These are phyloP conservation scores for Cotesia glomerata DNA, from an alignment of 1,140 invertebrate genomes.

Conservation along the genomic window DNA sequence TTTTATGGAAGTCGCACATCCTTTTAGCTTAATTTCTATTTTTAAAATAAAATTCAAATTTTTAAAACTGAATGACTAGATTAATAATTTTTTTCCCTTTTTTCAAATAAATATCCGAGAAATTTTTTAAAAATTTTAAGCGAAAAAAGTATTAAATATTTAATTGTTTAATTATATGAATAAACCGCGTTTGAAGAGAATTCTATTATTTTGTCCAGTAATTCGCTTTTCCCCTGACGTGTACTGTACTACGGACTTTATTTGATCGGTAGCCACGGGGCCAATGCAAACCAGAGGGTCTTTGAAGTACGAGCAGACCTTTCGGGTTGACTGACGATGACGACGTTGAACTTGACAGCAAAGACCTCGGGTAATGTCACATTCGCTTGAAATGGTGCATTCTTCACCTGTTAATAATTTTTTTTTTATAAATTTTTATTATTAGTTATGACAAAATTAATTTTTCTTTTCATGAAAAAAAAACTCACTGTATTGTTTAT, in stretches of 20 bases:
- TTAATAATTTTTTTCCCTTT: neutral
- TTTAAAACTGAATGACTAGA: constrained; percentile 7
- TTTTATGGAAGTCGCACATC: constrained; percentile 39
- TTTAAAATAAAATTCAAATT: constrained; percentile 19
- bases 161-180: constrained; percentile 46
- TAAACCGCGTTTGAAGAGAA: constrained; percentile 53
- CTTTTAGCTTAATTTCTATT: constrained; percentile 18
- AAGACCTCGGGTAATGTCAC: constrained; percentile 82
- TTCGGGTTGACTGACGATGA: constrained; percentile 82
- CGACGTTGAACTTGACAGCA: constrained; percentile 87
- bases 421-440: neutral
- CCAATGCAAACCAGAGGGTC: constrained; percentile 88
- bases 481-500: constrained; percentile 77
- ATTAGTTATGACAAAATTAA: neutral
- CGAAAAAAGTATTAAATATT: constrained; percentile 19
- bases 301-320: constrained; percentile 90
- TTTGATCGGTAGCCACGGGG: constrained; percentile 78
- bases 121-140: too few species aligned
- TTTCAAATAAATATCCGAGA: too few species aligned
- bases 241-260: constrained; percentile 74
- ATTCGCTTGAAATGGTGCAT: constrained; percentile 83
- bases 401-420: constrained; percentile 72
- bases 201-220: constrained; percentile 65
- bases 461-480: neutral
- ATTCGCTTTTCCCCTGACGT: constrained; percentile 81